Evolutionary conservation across 2,797 vertebrate species (phyloP).

Genomic region (Phoebastria nigripes): DNA sequence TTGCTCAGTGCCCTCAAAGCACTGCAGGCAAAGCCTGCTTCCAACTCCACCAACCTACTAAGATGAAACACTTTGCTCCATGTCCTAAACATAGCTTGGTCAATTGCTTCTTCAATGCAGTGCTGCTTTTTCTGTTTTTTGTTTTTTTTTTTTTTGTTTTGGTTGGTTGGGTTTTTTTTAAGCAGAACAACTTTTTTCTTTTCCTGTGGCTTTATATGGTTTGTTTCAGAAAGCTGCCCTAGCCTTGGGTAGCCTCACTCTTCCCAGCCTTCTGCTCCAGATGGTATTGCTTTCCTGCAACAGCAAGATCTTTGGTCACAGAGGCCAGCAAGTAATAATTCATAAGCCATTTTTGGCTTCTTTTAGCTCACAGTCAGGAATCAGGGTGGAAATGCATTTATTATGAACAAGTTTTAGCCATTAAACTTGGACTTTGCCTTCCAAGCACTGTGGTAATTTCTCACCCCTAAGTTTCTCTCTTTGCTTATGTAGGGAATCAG

Average conservation of each 20-base stretch:
- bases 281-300: constrained; percentile 29
- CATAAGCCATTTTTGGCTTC: neutral
- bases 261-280: constrained; percentile 10
- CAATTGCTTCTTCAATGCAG: neutral
- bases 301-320: neutral
- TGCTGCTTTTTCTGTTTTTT: neutral
- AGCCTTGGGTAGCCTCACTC: neutral
- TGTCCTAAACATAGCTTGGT: neutral
- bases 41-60: neutral
- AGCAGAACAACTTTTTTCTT: neutral
- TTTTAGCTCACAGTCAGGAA: neutral
- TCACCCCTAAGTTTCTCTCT: neutral
- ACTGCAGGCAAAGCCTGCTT: neutral
- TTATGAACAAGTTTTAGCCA: neutral
- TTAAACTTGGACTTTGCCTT: neutral
- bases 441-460: neutral
- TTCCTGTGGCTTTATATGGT: neutral
- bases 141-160: neutral
- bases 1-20: neutral
- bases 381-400: neutral
- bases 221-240: neutral
- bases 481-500: neutral
- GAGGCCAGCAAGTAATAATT: constrained; percentile 18
- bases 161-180: neutral
- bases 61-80: neutral